Conservation (phyloP, 2,797 vertebrate species). For the Otus scops region DNA sequence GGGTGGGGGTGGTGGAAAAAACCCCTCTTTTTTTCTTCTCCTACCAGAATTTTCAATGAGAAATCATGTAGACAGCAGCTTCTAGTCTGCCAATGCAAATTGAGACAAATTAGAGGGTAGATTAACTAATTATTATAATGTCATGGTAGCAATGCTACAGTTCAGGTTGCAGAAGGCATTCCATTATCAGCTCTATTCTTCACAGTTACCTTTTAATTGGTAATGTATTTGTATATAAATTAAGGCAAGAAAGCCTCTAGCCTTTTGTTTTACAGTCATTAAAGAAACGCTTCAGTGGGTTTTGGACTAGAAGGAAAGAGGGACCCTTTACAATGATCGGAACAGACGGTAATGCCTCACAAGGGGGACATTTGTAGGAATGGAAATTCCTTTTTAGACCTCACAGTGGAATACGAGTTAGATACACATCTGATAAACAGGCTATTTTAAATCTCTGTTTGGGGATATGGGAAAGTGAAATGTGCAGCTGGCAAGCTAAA, state of each 20-base stretch:
- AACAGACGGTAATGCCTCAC: slow-evolving; percentile 53
- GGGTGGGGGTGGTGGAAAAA: neutral
- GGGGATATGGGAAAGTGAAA: slow-evolving; percentile 49
- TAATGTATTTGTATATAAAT: slow-evolving; percentile 15
- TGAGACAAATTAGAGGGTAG: slow-evolving; percentile 47
- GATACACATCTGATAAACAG: slow-evolving; percentile 65
- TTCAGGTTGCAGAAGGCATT: slow-evolving; percentile 26
- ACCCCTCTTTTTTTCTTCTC: neutral
- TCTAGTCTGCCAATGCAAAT: slow-evolving; percentile 32
- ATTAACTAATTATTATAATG: slow-evolving; percentile 50
- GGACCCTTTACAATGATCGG: slow-evolving; percentile 35
- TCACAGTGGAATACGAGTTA: slow-evolving; percentile 52
- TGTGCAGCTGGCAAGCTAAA: slow-evolving; percentile 50
- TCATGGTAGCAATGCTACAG: neutral
- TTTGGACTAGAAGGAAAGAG: slow-evolving; percentile 21
- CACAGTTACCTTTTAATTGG: slow-evolving; percentile 55
- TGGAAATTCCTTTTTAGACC: slow-evolving; percentile 62
- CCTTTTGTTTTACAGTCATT: slow-evolving; percentile 8
- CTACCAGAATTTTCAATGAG: neutral
- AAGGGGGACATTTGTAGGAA: slow-evolving; percentile 47
- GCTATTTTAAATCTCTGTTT: slow-evolving; percentile 48
- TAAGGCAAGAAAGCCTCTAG: neutral
- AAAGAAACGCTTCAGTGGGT: slow-evolving; percentile 39
- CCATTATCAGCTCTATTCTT: slow-evolving; percentile 32
- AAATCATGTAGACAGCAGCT: neutral